Evolutionary conservation across 2,888 invertebrate genomes (phyloP), one percentile per base, ranked within the genome.

Genomic region (Catocala nupta): DNA sequence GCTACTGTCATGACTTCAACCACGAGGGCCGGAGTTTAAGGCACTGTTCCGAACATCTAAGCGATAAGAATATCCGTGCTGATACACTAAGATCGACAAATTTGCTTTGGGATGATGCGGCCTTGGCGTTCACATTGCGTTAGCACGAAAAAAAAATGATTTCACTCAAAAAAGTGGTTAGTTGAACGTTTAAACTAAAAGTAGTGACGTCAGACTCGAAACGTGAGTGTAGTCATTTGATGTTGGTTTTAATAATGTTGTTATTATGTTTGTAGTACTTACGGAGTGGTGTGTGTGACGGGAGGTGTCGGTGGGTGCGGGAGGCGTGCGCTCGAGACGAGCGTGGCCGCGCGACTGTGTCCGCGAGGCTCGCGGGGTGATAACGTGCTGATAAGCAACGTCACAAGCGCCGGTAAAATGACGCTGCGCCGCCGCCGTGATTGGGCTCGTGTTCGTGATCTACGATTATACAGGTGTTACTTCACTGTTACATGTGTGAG

Each of bases 341-440:
- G 84, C 87, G 88, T 85, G 83, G 82, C 79, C 90, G 88, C 89
- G 87, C 86, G 82, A 91, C 91, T 91, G 87, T 87, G 82, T 90
- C 90, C 90, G 87, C 87, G 88, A 87, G 90, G 86, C 89, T 87
- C 87, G 86, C 84, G 81, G 85, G 87, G 88, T 91, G 92, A 92
- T 92, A 92, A 90, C 90, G 45, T 83, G 83, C 88, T 92, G 92
- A 92, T 92, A 92, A 91, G 88, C 87, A 83, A 55, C 85, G 85
- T 82, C 85, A 76, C 67, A 76, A 25, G 73, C 65, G 73, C 78
- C 71, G 67, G 73, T 77, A 71, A 80, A 72, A 71, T 83, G 81
- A 81, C 80, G 81, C 80, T 70, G 56, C 43, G 42, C 34, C 65
- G 55, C 11, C 44, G 43, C 57, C 33, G 39, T 55, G 44, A 39